Conservation (phyloP, 2,797 vertebrate genomes). For the Sitta carolinensis region DNA sequence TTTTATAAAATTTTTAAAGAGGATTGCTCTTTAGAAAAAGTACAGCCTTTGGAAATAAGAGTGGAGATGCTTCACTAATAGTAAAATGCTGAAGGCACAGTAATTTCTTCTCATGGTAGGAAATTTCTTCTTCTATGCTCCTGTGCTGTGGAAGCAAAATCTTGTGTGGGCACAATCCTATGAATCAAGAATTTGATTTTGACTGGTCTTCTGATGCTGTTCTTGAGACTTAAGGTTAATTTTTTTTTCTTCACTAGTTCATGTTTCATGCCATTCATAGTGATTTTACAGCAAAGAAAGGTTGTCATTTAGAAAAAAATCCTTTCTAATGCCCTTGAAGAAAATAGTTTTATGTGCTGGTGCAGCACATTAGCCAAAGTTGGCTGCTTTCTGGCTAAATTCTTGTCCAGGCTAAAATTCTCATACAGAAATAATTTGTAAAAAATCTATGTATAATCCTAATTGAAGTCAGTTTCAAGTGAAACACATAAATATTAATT, state of each 20-base stretch:
- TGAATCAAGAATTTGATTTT: constrained; percentile 1
- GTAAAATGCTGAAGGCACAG: background rate
- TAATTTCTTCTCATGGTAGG: background rate
- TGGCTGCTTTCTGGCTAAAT: background rate
- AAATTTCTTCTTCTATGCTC: background rate
- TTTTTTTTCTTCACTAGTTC: background rate
- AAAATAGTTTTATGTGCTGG: background rate
- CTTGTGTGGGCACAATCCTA: background rate
- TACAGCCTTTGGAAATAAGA: background rate
- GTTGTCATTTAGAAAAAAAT: background rate
- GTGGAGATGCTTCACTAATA: background rate
- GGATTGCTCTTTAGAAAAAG: background rate
- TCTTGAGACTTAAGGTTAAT: background rate
- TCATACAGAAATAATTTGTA: background rate
- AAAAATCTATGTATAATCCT: background rate
- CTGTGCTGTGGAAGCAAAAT: background rate
- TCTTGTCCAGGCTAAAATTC: background rate
- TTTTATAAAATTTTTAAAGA: background rate
- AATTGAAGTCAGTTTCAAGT: background rate
- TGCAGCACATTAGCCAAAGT: background rate
- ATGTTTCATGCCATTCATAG: background rate
- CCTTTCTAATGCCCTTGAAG: background rate
- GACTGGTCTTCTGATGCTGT: background rate
- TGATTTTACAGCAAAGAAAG: background rate
- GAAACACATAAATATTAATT: background rate